A percentile compares a stretch with the other conserved stretches of the same genome.
phyloP scores from a whole-genome alignment of 2,888 invertebrate species.

The Caenorhabditis panamensis region DNA sequence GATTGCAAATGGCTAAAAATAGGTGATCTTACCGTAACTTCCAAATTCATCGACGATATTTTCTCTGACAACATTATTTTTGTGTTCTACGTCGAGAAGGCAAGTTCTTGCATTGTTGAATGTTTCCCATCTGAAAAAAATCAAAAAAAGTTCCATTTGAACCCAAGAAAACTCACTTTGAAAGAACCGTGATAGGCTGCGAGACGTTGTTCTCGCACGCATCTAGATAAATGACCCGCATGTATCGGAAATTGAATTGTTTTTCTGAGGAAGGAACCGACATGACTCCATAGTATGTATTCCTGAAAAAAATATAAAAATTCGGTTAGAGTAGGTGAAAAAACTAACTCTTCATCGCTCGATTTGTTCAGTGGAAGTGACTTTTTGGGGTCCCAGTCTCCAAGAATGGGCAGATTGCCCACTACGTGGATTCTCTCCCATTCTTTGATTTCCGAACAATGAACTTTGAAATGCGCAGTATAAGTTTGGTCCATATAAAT shows the following conservation, averaged over 20 bases:
- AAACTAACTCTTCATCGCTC: slow-evolving; percentile 41
- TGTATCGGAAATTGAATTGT: slow-evolving; percentile 51
- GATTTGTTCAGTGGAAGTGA: slow-evolving; percentile 47
- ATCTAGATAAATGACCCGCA: slow-evolving; percentile 49
- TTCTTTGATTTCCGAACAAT: slow-evolving; percentile 60
- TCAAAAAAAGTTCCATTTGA: neutral
- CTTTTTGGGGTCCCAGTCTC: slow-evolving; percentile 66
- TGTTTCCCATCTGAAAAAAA: slow-evolving; percentile 64
- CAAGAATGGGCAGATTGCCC: slow-evolving; percentile 64
- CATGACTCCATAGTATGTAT: slow-evolving; percentile 38
- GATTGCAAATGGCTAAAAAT: neutral
- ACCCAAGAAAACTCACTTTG: slow-evolving; percentile 32
- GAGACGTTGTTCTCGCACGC: slow-evolving; percentile 38
- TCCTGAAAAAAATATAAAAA: slow-evolving; percentile 18
- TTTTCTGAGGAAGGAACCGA: slow-evolving; percentile 23
- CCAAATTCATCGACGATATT: slow-evolving; percentile 64
- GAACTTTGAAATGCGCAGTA: slow-evolving; percentile 64
- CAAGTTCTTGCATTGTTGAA: slow-evolving; percentile 56
- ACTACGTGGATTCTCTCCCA: slow-evolving; percentile 70
- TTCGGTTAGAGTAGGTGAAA: neutral
- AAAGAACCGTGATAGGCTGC: slow-evolving; percentile 47
- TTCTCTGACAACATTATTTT: slow-evolving; percentile 44
- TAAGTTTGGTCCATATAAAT: slow-evolving; percentile 55
- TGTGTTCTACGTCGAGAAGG: slow-evolving; percentile 45
- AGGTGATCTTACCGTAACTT: slow-evolving; percentile 49